Conservation (phyloP, 2,113 vertebrate genomes). For the Beaufortia kweichowensis region DNA sequence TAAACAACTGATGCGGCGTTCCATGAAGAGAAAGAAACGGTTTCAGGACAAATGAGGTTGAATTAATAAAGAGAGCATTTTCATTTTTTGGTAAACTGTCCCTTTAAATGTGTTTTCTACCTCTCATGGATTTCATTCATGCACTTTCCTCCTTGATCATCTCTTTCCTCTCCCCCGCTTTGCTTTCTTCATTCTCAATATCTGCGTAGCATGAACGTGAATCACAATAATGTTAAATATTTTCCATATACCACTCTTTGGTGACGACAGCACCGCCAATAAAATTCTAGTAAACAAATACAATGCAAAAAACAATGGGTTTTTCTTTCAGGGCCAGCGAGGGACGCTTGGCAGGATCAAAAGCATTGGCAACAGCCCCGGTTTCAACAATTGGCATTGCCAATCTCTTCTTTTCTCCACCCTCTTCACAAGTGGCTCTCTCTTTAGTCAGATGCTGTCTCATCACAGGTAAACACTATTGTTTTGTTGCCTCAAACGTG, state of each 20-base stretch:
- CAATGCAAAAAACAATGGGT: conserved; percentile 39
- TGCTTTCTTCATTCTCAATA: neutral
- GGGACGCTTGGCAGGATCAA: conserved; percentile 23
- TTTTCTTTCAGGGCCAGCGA: conserved; percentile 5
- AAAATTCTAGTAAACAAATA: conserved; percentile 5
- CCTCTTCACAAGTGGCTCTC: neutral
- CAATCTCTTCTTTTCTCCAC: conserved; percentile 8
- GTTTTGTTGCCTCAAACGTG: conserved; percentile 32
- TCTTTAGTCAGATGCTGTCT: conserved; percentile 16
- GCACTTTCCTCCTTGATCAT: neutral
- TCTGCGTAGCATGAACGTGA: neutral
- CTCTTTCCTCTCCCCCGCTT: neutral
- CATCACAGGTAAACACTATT: conserved; percentile 49
- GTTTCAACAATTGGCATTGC: conserved; percentile 11
- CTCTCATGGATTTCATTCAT: neutral
- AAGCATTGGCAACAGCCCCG: conserved; percentile 6
- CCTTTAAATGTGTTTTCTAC: no score
- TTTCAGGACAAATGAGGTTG: no score
- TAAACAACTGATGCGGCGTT: no score
- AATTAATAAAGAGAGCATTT: no score
- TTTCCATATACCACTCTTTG: conserved; percentile 6
- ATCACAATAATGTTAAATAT: conserved; percentile 32
- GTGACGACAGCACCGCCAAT: conserved; percentile 2
- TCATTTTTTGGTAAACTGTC: no score
- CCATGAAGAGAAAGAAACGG: no score